Evolutionary conservation across 1,140 invertebrate genomes (phyloP).

Genomic region (Wasmannia auropunctata): DNA sequence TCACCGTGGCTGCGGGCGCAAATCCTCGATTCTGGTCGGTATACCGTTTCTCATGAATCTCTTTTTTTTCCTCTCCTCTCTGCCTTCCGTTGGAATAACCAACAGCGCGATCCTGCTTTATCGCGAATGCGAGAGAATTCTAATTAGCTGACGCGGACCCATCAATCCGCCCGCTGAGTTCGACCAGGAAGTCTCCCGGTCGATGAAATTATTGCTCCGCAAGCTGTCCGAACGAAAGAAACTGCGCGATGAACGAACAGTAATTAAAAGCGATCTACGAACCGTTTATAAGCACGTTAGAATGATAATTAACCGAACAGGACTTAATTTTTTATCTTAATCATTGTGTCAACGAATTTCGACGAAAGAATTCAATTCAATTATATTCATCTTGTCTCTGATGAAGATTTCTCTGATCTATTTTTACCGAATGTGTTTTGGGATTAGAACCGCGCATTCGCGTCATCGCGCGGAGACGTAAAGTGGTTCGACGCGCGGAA

Average conservation of each 20-base stretch:
- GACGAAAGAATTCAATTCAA: background rate
- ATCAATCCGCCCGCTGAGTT: slow-evolving; percentile 23
- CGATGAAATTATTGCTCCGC: slow-evolving; percentile 34
- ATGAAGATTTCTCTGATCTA: background rate
- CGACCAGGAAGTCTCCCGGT: slow-evolving; percentile 16
- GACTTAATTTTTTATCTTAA: slow-evolving; percentile 17
- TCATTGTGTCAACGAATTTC: background rate
- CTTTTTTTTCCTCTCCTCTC: background rate
- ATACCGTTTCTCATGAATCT: slow-evolving; percentile 16
- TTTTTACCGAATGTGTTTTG: background rate
- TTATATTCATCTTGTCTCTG: background rate
- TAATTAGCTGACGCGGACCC: slow-evolving; percentile 10
- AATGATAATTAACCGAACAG: slow-evolving; percentile 7
- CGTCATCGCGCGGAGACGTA: slow-evolving; percentile 25
- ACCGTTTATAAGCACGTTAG: slow-evolving; percentile 19
- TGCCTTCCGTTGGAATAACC: slow-evolving; percentile 13
- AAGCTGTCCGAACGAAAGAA: slow-evolving; percentile 17
- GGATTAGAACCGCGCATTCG: background rate
- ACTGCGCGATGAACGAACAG: background rate
- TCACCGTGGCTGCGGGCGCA: slow-evolving; percentile 55
- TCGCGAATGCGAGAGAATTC: slow-evolving; percentile 36
- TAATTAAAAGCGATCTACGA: slow-evolving; percentile 36
- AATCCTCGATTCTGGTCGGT: slow-evolving; percentile 24
- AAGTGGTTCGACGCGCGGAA: slow-evolving; percentile 47
- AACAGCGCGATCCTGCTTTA: slow-evolving; percentile 30